Conservation (phyloP, 1,140 invertebrate genomes). For the Brachionus plicatilis region DNA sequence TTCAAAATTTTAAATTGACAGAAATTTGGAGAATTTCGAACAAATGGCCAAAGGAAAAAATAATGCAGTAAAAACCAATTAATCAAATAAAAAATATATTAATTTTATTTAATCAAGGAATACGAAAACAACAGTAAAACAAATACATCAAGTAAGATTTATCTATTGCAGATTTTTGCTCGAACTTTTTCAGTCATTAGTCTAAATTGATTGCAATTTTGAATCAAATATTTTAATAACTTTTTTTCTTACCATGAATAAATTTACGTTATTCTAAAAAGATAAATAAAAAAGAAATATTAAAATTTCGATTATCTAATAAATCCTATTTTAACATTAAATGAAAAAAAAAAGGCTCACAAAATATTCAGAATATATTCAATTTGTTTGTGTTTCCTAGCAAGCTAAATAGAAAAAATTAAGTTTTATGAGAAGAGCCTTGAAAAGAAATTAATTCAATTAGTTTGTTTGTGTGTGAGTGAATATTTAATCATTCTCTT, state of each 20-base stretch:
- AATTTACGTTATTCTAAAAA: neutral
- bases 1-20: neutral
- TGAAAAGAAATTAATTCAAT: neutral
- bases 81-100: neutral
- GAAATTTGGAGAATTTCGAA: constrained; percentile 13
- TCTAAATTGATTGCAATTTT: neutral
- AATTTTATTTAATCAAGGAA: neutral
- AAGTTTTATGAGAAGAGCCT: neutral
- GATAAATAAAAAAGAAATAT: neutral
- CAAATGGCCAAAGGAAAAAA: constrained; percentile 7
- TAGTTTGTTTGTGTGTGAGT: neutral
- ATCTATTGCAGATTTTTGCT: neutral
- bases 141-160: neutral
- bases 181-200: neutral
- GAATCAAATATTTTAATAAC: constrained; percentile 3
- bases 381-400: constrained; percentile 7
- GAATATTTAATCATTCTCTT: neutral
- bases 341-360: neutral
- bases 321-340: neutral
- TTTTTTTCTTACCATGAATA: neutral
- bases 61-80: neutral
- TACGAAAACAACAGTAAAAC: neutral
- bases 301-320: constrained; percentile 9
- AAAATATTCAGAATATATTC: neutral
- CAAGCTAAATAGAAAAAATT: neutral